These are phyloP conservation scores for Nyctereutes procyonoides DNA, from an alignment of 2,113 vertebrate genomes.

Conservation along the genomic window DNA sequence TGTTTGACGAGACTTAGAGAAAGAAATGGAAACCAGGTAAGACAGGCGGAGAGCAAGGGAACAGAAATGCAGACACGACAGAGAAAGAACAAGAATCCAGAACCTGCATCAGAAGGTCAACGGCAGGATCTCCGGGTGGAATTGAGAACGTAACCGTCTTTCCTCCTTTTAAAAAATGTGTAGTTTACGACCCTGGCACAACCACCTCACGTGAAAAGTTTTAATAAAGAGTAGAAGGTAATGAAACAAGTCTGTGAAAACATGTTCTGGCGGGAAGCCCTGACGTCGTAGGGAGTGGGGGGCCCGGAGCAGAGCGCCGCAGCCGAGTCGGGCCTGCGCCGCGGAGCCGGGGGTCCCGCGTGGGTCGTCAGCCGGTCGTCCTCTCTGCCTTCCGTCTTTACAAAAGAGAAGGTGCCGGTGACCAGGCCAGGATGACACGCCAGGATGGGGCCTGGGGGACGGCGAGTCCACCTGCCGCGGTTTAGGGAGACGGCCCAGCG, in stretches of 20 bases:
- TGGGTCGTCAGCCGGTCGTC: neutral
- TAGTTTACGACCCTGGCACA: neutral
- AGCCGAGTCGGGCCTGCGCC: accelerated
- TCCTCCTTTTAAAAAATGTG: neutral
- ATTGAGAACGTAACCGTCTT: neutral
- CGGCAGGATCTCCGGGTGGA: neutral
- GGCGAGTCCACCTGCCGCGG: neutral
- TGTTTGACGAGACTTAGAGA: too few relatives aligned
- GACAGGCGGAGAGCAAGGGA: neutral
- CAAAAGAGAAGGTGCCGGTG: accelerated
- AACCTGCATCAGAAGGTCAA: accelerated
- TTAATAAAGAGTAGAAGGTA: too few relatives aligned
- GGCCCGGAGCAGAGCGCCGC: accelerated
- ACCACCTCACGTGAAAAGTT: neutral
- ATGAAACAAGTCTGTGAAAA: too few relatives aligned
- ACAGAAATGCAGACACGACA: accelerated
- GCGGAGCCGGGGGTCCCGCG: accelerated
- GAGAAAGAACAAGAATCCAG: accelerated
- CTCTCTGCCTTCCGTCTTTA: too few relatives aligned
- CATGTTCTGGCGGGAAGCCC: accelerated
- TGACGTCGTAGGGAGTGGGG: neutral
- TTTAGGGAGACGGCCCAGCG: neutral
- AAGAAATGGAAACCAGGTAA: too few relatives aligned
- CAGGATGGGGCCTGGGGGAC: neutral
- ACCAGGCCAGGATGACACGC: accelerated